Percentiles rank a stretch among this genome's conserved stretches.
Evolutionary conservation across 2,797 vertebrate genomes (phyloP).

Genomic region (Lophotriccus pileatus): DNA sequence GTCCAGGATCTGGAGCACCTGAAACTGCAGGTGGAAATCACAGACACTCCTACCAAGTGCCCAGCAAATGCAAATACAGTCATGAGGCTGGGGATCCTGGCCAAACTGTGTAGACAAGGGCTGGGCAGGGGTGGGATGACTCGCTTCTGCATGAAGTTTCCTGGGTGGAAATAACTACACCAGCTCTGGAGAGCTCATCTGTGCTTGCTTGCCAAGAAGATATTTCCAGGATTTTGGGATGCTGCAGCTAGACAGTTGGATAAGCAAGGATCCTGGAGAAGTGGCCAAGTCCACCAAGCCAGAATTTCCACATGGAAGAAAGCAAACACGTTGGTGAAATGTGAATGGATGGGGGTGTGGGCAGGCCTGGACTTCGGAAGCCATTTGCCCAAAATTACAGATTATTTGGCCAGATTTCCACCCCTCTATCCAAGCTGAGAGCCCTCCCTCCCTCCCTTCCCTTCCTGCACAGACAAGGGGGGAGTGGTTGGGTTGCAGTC

Average conservation of each 20-base stretch:
- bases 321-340: neutral
- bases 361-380: neutral
- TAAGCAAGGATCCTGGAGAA: neutral
- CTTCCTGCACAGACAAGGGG: fast-evolving
- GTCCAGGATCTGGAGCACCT: neutral
- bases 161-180: constrained; percentile 21
- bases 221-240: constrained; percentile 54
- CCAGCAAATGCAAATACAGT: neutral
- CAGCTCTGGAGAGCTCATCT: constrained; percentile 9
- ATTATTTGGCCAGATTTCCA: constrained; percentile 10
- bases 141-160: neutral
- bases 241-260: constrained; percentile 25
- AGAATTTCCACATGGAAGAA: constrained; percentile 33
- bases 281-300: constrained; percentile 40
- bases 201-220: constrained; percentile 27
- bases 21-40: neutral
- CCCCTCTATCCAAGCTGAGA: neutral
- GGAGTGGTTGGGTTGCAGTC: neutral
- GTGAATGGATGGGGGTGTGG: neutral
- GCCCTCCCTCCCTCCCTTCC: neutral
- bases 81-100: neutral
- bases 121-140: neutral
- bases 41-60: neutral
- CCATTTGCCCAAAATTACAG: neutral
- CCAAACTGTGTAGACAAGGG: neutral